Conservation (phyloP, 2,113 vertebrate genomes). For the Microtus pennsylvanicus region DNA sequence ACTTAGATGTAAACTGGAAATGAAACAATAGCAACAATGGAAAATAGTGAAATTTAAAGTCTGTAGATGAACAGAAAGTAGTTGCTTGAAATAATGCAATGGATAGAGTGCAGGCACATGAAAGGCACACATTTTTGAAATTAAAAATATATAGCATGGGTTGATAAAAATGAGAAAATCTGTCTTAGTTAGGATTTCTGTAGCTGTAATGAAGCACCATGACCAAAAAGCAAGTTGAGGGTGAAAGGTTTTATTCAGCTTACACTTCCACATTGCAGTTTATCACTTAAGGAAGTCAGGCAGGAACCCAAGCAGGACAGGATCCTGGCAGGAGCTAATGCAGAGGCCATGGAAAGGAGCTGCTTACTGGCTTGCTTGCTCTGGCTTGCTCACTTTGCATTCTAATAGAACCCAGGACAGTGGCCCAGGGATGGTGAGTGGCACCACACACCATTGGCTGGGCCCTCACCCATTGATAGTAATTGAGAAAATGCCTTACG, state of each 20-base stretch:
- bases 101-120: neutral
- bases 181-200: neutral
- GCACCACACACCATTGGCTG: neutral
- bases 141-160: neutral
- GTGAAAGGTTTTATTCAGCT: neutral
- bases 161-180: conserved; percentile 10
- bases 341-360: neutral
- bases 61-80: neutral
- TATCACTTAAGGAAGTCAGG: neutral
- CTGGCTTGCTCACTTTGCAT: neutral
- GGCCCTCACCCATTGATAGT: neutral
- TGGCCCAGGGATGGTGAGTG: neutral
- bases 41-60: conserved; percentile 40
- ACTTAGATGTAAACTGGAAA: neutral
- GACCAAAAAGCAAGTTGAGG: neutral
- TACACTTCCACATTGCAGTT: neutral
- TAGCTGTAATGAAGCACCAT: neutral
- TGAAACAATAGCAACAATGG: neutral
- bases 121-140: neutral
- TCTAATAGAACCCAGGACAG: neutral
- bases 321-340: neutral
- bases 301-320: neutral
- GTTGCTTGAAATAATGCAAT: conserved; percentile 54
- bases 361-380: neutral
- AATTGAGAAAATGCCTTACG: neutral